A percentile compares a stretch with the other conserved stretches of the same genome.
Evolutionary conservation across 2,888 invertebrate genomes (phyloP).

Genomic region (Thysanoteuthis rhombus): DNA sequence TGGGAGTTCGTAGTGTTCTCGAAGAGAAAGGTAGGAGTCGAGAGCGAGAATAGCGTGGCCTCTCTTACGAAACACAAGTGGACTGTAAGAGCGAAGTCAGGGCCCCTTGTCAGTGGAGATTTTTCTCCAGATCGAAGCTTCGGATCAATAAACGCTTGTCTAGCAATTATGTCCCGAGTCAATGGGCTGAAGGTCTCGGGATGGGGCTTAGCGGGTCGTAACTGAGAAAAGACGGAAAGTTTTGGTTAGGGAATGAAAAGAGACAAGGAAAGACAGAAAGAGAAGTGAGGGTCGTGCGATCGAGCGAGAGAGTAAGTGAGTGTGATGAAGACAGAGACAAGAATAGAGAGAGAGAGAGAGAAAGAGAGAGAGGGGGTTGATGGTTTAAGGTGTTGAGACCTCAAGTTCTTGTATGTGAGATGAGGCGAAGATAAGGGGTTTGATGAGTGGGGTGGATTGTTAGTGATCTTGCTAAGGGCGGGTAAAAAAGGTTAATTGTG

Average conservation of each 20-base stretch:
- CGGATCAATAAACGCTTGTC: not conserved
- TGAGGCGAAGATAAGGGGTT: not conserved
- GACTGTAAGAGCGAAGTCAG: not conserved
- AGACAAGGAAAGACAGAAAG: too few relatives aligned
- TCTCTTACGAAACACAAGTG: not conserved
- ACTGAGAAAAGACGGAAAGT: not conserved
- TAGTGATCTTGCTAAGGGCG: not conserved
- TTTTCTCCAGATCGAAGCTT: not conserved
- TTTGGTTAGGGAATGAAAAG: not conserved
- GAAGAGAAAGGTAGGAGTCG: too few relatives aligned
- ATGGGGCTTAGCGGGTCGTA: not conserved
- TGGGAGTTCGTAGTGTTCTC: too few relatives aligned
- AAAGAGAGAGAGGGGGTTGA: not conserved
- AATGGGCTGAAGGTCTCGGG: not conserved
- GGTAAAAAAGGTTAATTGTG: not conserved
- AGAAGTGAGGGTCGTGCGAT: too few relatives aligned
- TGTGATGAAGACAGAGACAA: not conserved
- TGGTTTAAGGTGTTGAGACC: not conserved
- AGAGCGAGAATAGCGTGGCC: not conserved
- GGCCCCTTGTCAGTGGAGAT: not conserved
- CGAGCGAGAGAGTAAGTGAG: not conserved
- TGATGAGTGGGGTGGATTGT: not conserved
- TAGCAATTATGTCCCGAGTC: not conserved
- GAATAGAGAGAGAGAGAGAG: not conserved
- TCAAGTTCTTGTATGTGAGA: not conserved